A percentile compares a stretch with the other conserved stretches of the same genome.
Conservation (phyloP, 2,888 invertebrate genomes). For the Digitonthophagus gazella region DNA sequence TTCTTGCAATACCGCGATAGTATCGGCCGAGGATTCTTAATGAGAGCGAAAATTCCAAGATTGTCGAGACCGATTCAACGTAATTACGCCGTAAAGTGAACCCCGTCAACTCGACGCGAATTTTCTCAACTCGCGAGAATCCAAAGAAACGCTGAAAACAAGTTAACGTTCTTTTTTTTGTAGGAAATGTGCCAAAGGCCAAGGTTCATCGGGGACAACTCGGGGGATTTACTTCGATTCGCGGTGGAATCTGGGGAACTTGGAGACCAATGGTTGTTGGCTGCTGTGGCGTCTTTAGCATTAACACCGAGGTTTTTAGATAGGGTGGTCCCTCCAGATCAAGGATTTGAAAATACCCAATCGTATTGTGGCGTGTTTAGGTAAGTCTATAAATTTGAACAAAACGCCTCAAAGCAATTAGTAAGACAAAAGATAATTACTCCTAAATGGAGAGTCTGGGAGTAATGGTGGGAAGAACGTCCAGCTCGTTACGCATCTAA, state of each 20-base stretch:
- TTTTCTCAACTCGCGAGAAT: too few relatives aligned
- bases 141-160: too few relatives aligned
- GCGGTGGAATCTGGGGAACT: conserved; percentile 59
- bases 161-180: conserved; percentile 28
- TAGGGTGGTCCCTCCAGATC: conserved; percentile 65
- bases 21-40: conserved; percentile 12
- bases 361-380: conserved; percentile 67
- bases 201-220: conserved; percentile 54
- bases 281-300: conserved; percentile 65
- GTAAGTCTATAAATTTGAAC: too few relatives aligned
- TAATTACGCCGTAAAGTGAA: not conserved
- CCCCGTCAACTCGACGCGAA: too few relatives aligned
- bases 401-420: not conserved
- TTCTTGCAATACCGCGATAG: not conserved
- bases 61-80: not conserved
- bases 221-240: conserved; percentile 46
- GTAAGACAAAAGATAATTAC: not conserved
- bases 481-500: not conserved
- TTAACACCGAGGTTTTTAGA: conserved; percentile 66
- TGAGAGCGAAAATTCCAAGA: conserved; percentile 4
- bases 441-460: not conserved
- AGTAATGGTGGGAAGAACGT: not conserved
- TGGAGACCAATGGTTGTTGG: conserved; percentile 61
- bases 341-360: conserved; percentile 59
- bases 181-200: conserved; percentile 69